Base-by-base conservation (phyloP, 2,113 vertebrate species). In the Thunnus thynnus region DNA sequence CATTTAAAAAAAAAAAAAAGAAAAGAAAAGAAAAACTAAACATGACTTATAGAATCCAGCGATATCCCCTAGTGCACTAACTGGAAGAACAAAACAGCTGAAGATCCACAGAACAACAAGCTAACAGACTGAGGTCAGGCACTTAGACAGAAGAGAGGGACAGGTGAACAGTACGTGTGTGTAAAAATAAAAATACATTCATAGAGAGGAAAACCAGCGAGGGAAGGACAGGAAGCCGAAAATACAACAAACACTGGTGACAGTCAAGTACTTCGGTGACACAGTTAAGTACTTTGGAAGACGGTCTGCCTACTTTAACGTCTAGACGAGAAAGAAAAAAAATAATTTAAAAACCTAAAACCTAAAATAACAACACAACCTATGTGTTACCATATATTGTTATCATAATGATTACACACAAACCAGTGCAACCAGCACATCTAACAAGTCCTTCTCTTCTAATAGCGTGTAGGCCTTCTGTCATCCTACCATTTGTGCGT, bases 111-210 rank as follows among this genome's bases (percentile, higher is more conserved):
- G 67, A 72, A 71, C 25, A n/a, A 64, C n/a, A 16, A 41, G 41
- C 36, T 8, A 52, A 85, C 71, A 79, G 68, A 83, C 74, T 17
- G 58, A 75, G 69, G 77, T 89, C 81, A 94, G 92, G 93, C 93
- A 95, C 93, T 94, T 94, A 2, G 66, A 89, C 69, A 80, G 68
- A 70, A 13, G 46, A 82, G 78, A 17, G 18, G 44, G 18, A 62
- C n/a, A 65, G 48, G 61, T 3, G 13, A 17, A 10, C 14, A 10
- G 55, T 7, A 16, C 36, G 36, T n/a, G 58, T 25, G 27, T 25
- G 14, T 30, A 13, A 57, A 69, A 77, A 68, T 22, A 70, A 20
- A 18, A 76, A 50, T 50, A 80, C 73, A 82, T 85, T 82, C 47
- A 71, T 69, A 86, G 70, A 55, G 54, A 22, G 18, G 17, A 67